phyloP scores from a whole-genome alignment of 2,888 invertebrate genomes.

The Drosophila melanosoma region DNA sequence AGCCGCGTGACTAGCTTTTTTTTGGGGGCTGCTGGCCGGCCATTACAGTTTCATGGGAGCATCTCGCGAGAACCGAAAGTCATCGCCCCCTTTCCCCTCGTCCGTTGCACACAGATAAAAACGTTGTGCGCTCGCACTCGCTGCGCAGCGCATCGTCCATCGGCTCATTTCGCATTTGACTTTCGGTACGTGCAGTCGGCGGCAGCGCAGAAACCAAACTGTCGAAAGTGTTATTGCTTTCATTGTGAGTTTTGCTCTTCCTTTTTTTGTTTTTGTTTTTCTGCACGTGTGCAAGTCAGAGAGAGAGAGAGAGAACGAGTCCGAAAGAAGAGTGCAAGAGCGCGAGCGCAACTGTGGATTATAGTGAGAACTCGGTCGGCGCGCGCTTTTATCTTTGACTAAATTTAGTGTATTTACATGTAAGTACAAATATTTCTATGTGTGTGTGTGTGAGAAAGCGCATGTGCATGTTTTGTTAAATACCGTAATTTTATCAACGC shows the following conservation, averaged over 20 bases:
- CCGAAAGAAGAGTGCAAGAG: slow-evolving; percentile 25
- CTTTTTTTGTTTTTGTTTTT: slow-evolving; percentile 30
- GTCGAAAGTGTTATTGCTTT: slow-evolving; percentile 29
- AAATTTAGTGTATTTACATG: slow-evolving; percentile 44
- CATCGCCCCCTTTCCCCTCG: slow-evolving; percentile 12
- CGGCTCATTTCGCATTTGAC: slow-evolving; percentile 78
- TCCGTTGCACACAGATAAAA: slow-evolving; percentile 57
- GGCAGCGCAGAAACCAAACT: slow-evolving; percentile 39
- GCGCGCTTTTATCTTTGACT: slow-evolving; percentile 45
- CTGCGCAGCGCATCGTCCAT: slow-evolving; percentile 34
- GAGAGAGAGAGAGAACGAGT: slow-evolving; percentile 30
- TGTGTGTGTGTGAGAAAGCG: slow-evolving; percentile 5
- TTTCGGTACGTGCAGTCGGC: slow-evolving; percentile 73
- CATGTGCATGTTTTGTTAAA: slow-evolving; percentile 8
- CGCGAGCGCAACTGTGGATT: slow-evolving; percentile 23
- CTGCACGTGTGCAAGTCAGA: slow-evolving; percentile 50
- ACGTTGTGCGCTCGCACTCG: slow-evolving; percentile 39
- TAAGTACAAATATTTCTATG: slow-evolving; percentile 36
- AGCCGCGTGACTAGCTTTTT: slow-evolving; percentile 70
- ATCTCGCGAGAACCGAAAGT: slow-evolving; percentile 46
- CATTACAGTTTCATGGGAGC: slow-evolving; percentile 55
- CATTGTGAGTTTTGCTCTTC: slow-evolving; percentile 28
- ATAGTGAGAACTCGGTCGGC: slow-evolving; percentile 27
- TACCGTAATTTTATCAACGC: slow-evolving; percentile 35
- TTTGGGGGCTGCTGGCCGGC: slow-evolving; percentile 50